Conservation (phyloP, 2,113 vertebrate genomes). For the Herpetotheres cachinnans region DNA sequence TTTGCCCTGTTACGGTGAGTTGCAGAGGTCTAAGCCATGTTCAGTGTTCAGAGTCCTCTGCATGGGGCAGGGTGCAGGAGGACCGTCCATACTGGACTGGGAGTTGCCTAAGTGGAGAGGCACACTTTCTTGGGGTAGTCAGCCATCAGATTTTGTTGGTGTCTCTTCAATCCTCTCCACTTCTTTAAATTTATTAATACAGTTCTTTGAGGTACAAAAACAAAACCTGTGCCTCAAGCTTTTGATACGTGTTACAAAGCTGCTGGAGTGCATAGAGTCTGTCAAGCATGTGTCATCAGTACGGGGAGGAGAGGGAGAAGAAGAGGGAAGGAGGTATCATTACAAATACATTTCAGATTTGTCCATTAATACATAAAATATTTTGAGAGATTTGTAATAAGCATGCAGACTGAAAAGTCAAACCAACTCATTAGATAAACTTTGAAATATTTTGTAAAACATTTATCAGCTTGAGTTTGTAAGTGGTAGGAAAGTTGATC, state of each 20-base stretch:
- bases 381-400: not conserved
- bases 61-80: rapidly evolving
- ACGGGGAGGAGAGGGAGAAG: not conserved
- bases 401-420: not conserved
- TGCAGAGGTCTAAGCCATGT: not conserved
- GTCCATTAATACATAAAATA: not conserved
- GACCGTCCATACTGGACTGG: not conserved
- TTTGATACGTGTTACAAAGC: not conserved
- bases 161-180: not conserved
- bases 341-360: not conserved
- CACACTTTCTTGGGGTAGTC: not conserved
- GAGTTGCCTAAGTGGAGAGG: not conserved
- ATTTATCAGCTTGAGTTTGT: not conserved
- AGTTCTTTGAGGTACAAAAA: not conserved
- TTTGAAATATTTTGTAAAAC: not conserved
- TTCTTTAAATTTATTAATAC: not conserved
- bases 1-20: not conserved
- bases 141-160: not conserved
- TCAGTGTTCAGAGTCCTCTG: not conserved
- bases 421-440: not conserved
- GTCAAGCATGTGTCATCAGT: not conserved
- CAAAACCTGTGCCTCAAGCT: not conserved
- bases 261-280: not conserved
- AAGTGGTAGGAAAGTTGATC: not conserved
- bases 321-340: not conserved